Base-by-base conservation (phyloP, 2,888 invertebrate species). In the Emesis russula region DNA sequence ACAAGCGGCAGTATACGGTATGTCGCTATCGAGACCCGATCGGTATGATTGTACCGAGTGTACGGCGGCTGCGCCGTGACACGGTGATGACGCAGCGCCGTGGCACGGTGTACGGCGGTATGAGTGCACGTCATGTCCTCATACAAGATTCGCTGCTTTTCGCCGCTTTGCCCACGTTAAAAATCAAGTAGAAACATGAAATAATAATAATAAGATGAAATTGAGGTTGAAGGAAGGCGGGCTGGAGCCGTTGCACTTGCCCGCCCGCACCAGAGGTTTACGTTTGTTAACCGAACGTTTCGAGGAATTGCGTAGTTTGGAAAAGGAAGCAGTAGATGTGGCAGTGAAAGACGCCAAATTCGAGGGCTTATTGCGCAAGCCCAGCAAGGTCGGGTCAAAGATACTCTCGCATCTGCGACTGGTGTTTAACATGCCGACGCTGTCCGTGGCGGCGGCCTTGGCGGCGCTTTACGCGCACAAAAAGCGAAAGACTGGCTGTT, bases 401-500 rank as follows among this genome's bases (percentile, higher is more conserved):
- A 74, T 74, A 48, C 74, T 73, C 18, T 11, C 44, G 15, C 73
- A 73, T 33, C 70, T 71, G 70, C 70, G 70, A 13, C 70, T 71
- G 70, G 70, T 71, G 70, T 13, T 71, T 33, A 71, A 71, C 36
- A 13, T 71, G 70, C 70, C 70, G 4, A 36, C 70, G 70, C 36
- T 71, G 36, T 13, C 70, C 31, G 70, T 71, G 70, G 70, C 15
- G 70, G 70, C 70, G n/a, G 25, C 25, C 25, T 25, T 25, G 25
- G 25, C 25, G 25, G 25, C 25, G 25, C 25, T 25, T 25, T 25
- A 71, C 70, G 70, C 70, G 36, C 36, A 71, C 33, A 71, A 71
- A 36, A 33, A 71, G 13, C 70, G 36, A 71, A 71, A 71, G 71
- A 71, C 71, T 71, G 71, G 36, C 71, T 71, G 38, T 71, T 71